These are phyloP conservation scores for Acrocephalus scirpaceus DNA, from an alignment of 2,797 vertebrate species.

Conservation along the genomic window DNA sequence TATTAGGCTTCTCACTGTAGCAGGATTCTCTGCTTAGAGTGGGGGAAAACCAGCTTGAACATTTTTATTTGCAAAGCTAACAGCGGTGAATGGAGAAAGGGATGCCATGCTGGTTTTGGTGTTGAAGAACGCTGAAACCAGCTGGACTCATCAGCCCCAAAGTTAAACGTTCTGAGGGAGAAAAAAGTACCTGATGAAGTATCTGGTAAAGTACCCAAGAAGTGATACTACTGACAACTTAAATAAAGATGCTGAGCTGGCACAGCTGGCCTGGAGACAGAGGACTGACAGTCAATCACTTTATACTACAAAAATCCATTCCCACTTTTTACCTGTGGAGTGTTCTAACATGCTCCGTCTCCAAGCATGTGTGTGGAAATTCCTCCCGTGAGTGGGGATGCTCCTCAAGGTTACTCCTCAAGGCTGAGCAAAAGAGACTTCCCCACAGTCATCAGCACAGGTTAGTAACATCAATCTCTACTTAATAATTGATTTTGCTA, in stretches of 20 bases:
- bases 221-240: not conserved
- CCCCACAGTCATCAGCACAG: not conserved
- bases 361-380: not conserved
- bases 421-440: not conserved
- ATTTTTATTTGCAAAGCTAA: not conserved
- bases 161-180: not conserved
- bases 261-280: not conserved
- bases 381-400: accelerated
- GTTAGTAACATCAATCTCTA: not conserved
- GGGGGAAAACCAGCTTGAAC: not conserved
- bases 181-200: not conserved
- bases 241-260: not conserved
- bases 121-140: not conserved
- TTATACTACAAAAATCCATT: not conserved
- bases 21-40: not conserved
- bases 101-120: not conserved
- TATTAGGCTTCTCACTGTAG: not conserved
- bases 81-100: not conserved
- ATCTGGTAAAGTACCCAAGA: not conserved
- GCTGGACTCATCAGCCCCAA: not conserved
- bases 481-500: not conserved
- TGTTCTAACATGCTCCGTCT: not conserved
- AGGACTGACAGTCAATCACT: not conserved
- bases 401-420: not conserved
- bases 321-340: not conserved